A percentile compares a stretch with the other conserved stretches of the same genome.
phyloP scores from a whole-genome alignment of 2,797 vertebrate species.

The Brotula barbata region DNA sequence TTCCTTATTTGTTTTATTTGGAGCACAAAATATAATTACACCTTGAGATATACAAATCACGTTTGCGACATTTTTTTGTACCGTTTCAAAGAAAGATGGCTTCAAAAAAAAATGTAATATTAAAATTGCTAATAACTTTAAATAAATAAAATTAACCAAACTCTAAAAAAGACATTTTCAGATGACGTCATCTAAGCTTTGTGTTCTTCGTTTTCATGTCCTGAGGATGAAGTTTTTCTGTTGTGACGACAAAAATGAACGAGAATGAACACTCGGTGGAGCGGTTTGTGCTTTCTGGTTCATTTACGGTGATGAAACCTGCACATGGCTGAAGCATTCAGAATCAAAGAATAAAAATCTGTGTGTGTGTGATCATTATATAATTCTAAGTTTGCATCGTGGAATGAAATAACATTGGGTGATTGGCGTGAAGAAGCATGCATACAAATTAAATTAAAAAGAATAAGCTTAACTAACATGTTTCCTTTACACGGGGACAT shows the following conservation, averaged over 20 bases:
- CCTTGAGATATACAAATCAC: slow-evolving; percentile 79
- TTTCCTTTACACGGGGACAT: slow-evolving; percentile 66
- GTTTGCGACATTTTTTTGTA: slow-evolving; percentile 71
- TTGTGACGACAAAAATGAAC: slow-evolving; percentile 50
- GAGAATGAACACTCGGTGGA: slow-evolving; percentile 55
- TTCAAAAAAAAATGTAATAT: slow-evolving; percentile 65
- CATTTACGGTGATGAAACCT: slow-evolving; percentile 68
- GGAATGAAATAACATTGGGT: slow-evolving; percentile 60
- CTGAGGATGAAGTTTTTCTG: slow-evolving; percentile 66
- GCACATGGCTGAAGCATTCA: slow-evolving; percentile 43
- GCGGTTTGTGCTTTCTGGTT: slow-evolving; percentile 68
- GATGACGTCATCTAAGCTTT: slow-evolving; percentile 58
- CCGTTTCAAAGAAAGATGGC: slow-evolving; percentile 66
- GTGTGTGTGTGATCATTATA: slow-evolving; percentile 32
- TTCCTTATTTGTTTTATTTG: slow-evolving; percentile 76
- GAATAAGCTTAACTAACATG: slow-evolving; percentile 67
- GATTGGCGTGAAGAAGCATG: slow-evolving; percentile 70
- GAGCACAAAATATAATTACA: slow-evolving; percentile 82
- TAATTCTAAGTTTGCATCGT: slow-evolving; percentile 49
- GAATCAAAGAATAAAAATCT: slow-evolving; percentile 53
- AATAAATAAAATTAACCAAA: slow-evolving; percentile 78
- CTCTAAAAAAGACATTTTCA: slow-evolving; percentile 62
- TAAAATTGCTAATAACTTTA: slow-evolving; percentile 72
- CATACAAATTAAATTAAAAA: slow-evolving; percentile 71
- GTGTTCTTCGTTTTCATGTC: slow-evolving; percentile 63